Base-by-base conservation (phyloP, 64 coral and sea anemone species). In the Acropora yongei region DNA sequence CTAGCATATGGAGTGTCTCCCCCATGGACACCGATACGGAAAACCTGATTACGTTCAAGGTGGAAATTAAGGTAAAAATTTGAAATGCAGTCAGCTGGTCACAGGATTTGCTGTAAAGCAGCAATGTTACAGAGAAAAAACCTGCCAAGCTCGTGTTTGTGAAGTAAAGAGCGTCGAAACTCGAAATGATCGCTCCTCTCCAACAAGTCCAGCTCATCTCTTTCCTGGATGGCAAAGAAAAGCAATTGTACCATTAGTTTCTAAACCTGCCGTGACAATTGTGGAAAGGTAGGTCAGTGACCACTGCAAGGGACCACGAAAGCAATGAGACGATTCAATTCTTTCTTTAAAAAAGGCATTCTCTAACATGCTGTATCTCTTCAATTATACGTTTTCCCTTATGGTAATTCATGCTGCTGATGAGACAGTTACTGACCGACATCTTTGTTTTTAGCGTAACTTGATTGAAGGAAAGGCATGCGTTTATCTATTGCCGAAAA, bases 131-230 rank as follows among this genome's bases (percentile, higher is more conserved):
- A 2, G 87, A 78, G 20, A 88, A 61, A 10, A 77, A 78, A 17
- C 12, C 58, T 6, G 87, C 75, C n/a, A 88, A 61, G 0, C 44
- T 72, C 1, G 75, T 75, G 12, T 88, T 77, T 49, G 87, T 63
- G 49, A 78, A 76, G 17, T 75, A 88, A 5, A 88, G 51, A 60
- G 87, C 72, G 16, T 78, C 39, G 40, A 88, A 88, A 30, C 71
- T 88, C 12, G 87, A 75, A 58, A 75, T 57, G 14, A 88, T 78
- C 2, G 49, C 87, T 17, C 87, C 75, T 66, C 75, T 88, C 14
- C 49, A 46, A 46, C 72, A 51, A 40, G 86, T 92, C 17, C 49
- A 66, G 60, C 61, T 77, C 12, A 92, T 49, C 42, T 92, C 90
- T 4, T 84, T 49, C 17, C 90, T 92, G 49, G 19, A 92, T 78